These are phyloP conservation scores for Danio choprae DNA, from an alignment of 2,797 vertebrate species.

Conservation along the genomic window DNA sequence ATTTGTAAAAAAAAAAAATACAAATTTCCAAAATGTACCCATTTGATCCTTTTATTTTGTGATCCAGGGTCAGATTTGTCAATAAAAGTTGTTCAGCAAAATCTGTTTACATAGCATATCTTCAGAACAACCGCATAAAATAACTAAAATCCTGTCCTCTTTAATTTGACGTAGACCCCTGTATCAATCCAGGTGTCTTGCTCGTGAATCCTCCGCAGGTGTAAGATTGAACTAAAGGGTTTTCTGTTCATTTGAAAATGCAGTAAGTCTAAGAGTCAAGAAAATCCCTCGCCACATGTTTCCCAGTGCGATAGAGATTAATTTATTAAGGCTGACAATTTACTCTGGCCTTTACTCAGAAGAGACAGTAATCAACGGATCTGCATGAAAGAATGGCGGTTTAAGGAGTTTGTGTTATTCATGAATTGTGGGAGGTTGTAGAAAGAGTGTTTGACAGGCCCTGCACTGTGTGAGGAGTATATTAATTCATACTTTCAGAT, in stretches of 20 bases:
- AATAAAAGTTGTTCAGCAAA: not conserved
- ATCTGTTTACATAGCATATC: not conserved
- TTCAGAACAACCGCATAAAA: not conserved
- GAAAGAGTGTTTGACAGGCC: constrained; percentile 24
- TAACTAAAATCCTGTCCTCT: not conserved
- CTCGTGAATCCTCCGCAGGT: constrained; percentile 26
- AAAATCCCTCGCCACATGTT: constrained; percentile 27
- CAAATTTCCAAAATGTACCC: no score
- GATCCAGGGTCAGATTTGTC: no score
- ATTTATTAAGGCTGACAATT: constrained; percentile 42
- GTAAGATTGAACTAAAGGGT: constrained; percentile 40
- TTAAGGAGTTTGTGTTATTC: constrained; percentile 35
- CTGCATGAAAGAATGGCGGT: constrained; percentile 24
- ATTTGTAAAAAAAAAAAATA: no score
- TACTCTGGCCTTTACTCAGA: constrained; percentile 25
- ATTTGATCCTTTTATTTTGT: no score
- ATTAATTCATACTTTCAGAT: constrained; percentile 38
- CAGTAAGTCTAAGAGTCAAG: not conserved
- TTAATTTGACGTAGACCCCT: constrained; percentile 27
- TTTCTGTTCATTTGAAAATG: constrained; percentile 49
- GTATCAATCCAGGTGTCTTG: not conserved
- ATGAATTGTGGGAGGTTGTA: constrained; percentile 17
- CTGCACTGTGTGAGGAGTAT: constrained; percentile 18
- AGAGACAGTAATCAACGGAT: constrained; percentile 29
- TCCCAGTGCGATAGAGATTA: constrained; percentile 39